Base-by-base conservation (phyloP, 2,888 invertebrate genomes). In the Linnaemya tessellans region DNA sequence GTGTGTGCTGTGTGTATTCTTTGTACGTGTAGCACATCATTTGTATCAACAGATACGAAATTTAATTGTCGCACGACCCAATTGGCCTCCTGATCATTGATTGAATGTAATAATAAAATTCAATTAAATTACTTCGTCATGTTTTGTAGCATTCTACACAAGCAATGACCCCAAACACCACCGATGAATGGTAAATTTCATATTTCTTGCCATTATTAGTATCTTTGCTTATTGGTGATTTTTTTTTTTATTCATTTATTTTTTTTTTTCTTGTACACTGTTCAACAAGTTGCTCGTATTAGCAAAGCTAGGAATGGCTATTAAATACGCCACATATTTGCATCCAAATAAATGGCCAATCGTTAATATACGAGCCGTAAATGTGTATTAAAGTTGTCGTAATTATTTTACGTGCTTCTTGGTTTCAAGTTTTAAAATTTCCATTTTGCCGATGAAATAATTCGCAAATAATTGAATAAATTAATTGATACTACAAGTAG, bases 61-160 rank as follows among this genome's bases (percentile, higher is more conserved):
- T 91, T 90, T 91, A 92, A 92, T 93, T 93, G 92, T 92, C 92
- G 91, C 92, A 92, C 92, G 92, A 92, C 92, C 93, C 90, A 90
- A 89, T 88, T 91, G 91, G 90, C 92, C 92, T 90, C 88, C 90
- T 91, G 90, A 89, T 90, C 90, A 91, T 90, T 90, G 91, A 92
- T 92, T 92, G 91, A 92, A 90, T 90, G 92, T 91, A 91, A 91
- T 91, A 92, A 91, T 83, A 87, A 87, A 87, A 87, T 87, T 87
- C 84, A 87, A 87, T 87, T 87, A 80, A 87, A 75, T 85, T 41
- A 82, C 82, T 82, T 82, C 56, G 85, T 85, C 82, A 85, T 82
- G 75, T 78, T 71, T 78, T 73, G 54, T 62, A 49, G 67, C 73
- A 49, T 78, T 70, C 81, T 67, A 82, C 35, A 65, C 71, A 84